Conservation (phyloP, 2,888 invertebrate genomes). For the Metallyticus violacea region DNA sequence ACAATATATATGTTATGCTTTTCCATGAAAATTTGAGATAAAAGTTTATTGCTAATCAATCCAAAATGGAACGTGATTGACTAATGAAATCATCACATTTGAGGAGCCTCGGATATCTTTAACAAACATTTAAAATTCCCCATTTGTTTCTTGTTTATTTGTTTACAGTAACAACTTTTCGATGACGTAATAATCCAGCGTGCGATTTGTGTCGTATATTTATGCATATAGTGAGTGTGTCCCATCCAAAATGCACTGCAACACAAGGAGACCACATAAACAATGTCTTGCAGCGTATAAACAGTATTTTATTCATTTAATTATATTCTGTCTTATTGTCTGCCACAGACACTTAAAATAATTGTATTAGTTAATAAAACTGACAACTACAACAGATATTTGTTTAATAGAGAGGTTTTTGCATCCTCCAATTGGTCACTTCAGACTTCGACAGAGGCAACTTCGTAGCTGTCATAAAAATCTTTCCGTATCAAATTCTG, state of each 20-base stretch:
- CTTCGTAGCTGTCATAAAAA: background rate
- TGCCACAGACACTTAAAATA: slow-evolving; percentile 3
- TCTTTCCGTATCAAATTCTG: background rate
- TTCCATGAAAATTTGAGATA: no score
- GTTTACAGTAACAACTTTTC: slow-evolving; percentile 5
- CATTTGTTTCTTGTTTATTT: background rate
- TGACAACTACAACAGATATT: slow-evolving; percentile 6
- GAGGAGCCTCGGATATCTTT: background rate
- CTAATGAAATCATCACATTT: background rate
- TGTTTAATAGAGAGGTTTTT: background rate
- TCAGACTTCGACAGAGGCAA: no score
- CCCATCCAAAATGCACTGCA: background rate
- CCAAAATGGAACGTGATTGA: no score
- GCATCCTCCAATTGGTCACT: background rate
- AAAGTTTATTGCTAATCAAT: no score
- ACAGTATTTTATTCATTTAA: background rate
- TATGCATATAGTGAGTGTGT: background rate
- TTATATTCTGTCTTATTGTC: slow-evolving; percentile 5
- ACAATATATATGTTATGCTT: no score
- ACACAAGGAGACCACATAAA: background rate
- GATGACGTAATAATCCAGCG: slow-evolving; percentile 8
- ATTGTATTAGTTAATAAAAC: background rate
- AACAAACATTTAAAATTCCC: background rate
- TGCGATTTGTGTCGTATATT: background rate
- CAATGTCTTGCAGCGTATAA: slow-evolving; percentile 4